These are phyloP conservation scores for Nematostella vectensis DNA, from an alignment of 92 coral and sea anemone species.

Conservation along the genomic window DNA sequence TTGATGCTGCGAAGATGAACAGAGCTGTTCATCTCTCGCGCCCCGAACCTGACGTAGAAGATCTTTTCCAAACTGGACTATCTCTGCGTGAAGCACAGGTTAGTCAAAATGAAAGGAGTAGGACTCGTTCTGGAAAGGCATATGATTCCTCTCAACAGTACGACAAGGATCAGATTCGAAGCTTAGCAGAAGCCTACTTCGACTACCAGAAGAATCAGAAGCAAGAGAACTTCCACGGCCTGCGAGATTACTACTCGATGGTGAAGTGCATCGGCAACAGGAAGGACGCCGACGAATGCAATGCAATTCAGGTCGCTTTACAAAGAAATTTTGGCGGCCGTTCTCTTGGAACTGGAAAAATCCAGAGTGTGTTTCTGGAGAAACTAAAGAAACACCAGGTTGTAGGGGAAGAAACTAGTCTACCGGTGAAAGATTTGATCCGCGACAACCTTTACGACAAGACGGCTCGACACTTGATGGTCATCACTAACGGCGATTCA, in stretches of 20 bases:
- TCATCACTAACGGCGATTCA: conserved; percentile 90
- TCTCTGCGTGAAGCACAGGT: conserved; percentile 60
- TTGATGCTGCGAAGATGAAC: conserved; percentile 99
- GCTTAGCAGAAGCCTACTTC: conserved; percentile 77
- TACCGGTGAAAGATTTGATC: conserved; percentile 56
- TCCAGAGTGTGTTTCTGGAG: conserved; percentile 61
- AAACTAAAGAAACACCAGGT: conserved; percentile 29
- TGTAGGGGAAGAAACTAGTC: conserved; percentile 22
- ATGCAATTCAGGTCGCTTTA: conserved; percentile 54
- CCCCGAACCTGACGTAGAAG: conserved; percentile 84
- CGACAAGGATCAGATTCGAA: conserved; percentile 37
- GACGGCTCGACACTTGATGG: conserved; percentile 86
- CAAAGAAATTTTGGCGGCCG: conserved; percentile 96
- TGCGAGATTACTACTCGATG: conserved; percentile 90
- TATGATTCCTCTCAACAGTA: neutral
- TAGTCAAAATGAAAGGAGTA: conserved; percentile 1
- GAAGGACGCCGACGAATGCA: conserved; percentile 20
- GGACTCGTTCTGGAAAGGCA: conserved; percentile 19
- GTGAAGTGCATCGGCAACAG: conserved; percentile 73
- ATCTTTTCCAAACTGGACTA: conserved; percentile 79
- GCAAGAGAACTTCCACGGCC: conserved; percentile 87
- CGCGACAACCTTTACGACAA: conserved; percentile 71
- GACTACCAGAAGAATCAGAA: conserved; percentile 60
- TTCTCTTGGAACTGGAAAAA: conserved; percentile 43
- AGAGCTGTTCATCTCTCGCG: conserved; percentile 96